Conservation (phyloP, 2,797 vertebrate species). For the Cuniculus paca region DNA sequence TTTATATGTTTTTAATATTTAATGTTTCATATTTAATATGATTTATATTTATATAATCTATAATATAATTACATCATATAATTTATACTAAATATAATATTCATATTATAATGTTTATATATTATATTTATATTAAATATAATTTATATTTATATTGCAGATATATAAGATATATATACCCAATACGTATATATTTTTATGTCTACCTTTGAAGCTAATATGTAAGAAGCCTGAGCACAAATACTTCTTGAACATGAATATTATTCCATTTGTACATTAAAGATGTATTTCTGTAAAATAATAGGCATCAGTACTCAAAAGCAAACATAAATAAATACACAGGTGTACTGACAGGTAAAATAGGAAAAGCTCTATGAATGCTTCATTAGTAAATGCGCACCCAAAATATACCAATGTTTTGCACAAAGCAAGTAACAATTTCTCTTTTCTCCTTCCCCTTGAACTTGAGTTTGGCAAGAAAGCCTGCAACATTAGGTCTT, state of each 20-base stretch:
- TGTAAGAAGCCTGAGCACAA: neutral
- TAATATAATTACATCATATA: neutral
- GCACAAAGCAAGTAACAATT: neutral
- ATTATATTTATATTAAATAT: neutral
- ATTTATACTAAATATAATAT: neutral
- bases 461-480: neutral
- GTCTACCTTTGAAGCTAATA: neutral
- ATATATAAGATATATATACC: neutral
- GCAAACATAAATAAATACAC: neutral
- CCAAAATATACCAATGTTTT: neutral
- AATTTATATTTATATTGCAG: neutral
- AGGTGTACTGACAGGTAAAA: neutral
- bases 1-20: neutral
- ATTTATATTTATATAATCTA: neutral
- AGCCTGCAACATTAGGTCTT: conserved; percentile 20
- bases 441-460: neutral
- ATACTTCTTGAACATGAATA: neutral
- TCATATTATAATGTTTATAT: no score
- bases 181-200: neutral
- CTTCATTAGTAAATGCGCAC: neutral
- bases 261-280: neutral
- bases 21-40: neutral
- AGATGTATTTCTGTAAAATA: neutral
- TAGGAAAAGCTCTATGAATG: neutral
- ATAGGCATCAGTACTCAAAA: neutral